Conservation (phyloP, 2,797 vertebrate species). For the Sarcoramphus papa region DNA sequence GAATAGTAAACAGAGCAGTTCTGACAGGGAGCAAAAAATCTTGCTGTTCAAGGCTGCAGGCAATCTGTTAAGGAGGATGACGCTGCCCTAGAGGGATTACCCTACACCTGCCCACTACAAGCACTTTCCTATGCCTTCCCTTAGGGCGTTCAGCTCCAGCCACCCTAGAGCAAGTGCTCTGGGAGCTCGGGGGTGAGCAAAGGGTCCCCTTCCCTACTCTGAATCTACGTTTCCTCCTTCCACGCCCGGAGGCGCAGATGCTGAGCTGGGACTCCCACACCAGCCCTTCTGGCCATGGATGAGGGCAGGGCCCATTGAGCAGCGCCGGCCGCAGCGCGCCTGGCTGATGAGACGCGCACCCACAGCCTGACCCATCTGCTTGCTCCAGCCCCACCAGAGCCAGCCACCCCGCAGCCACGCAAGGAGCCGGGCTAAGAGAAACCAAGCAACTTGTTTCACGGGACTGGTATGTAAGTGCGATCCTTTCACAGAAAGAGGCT, state of each 20-base stretch:
- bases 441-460: fast-evolving
- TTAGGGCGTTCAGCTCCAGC: not conserved
- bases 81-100: not conserved
- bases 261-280: not conserved
- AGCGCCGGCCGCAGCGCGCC: fast-evolving
- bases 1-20: not conserved
- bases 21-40: not conserved
- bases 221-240: not conserved
- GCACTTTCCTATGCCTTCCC: not conserved
- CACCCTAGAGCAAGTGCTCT: not conserved
- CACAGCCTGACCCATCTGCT: not conserved
- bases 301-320: not conserved
- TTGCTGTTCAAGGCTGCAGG: not conserved
- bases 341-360: fast-evolving
- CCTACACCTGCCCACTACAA: not conserved
- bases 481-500: not conserved
- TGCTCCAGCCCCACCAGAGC: not conserved
- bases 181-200: not conserved
- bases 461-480: not conserved
- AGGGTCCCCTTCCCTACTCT: not conserved
- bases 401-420: fast-evolving
- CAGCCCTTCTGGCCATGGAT: not conserved
- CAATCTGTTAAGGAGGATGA: not conserved
- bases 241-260: fast-evolving
- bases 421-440: not conserved